These are phyloP conservation scores for Oryzias celebensis DNA, from an alignment of 2,113 vertebrate genomes.

Conservation along the genomic window DNA sequence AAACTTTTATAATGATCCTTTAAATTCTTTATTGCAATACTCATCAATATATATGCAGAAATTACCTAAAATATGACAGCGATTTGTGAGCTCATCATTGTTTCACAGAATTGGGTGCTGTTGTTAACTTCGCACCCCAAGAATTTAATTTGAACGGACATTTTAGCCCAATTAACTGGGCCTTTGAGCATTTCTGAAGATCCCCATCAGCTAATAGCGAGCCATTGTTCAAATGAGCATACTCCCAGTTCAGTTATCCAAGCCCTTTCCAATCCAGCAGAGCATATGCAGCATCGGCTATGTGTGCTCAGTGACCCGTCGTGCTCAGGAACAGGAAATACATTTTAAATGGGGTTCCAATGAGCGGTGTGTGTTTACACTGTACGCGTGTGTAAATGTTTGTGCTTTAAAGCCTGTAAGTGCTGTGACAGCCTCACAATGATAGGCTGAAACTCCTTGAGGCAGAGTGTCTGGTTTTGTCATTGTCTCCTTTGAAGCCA, in stretches of 20 bases:
- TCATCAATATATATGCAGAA: slow-evolving; percentile 20
- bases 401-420: slow-evolving; percentile 39
- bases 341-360: slow-evolving; percentile 42
- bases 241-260: slow-evolving; percentile 54
- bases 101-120: slow-evolving; percentile 39
- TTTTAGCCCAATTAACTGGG: slow-evolving; percentile 77
- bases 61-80: slow-evolving; percentile 25
- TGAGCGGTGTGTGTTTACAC: slow-evolving; percentile 10
- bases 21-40: slow-evolving; percentile 15
- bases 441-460: slow-evolving; percentile 52
- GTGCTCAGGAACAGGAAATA: slow-evolving; percentile 37
- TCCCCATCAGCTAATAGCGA: slow-evolving; percentile 73
- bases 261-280: slow-evolving; percentile 31
- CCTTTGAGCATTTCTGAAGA: slow-evolving; percentile 66
- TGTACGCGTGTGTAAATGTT: slow-evolving; percentile 1
- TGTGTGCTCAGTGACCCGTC: slow-evolving; percentile 53
- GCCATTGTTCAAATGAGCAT: slow-evolving; percentile 69
- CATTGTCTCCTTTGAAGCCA: slow-evolving; percentile 62
- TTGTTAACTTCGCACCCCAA: slow-evolving; percentile 66
- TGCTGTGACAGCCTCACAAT: slow-evolving; percentile 42
- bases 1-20: slow-evolving; percentile 28
- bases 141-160: slow-evolving; percentile 74
- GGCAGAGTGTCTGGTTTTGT: slow-evolving; percentile 55
- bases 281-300: slow-evolving; percentile 51
- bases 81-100: slow-evolving; percentile 28